Base-by-base conservation (phyloP, 2,113 vertebrate genomes). In the Eleginops maclovinus region DNA sequence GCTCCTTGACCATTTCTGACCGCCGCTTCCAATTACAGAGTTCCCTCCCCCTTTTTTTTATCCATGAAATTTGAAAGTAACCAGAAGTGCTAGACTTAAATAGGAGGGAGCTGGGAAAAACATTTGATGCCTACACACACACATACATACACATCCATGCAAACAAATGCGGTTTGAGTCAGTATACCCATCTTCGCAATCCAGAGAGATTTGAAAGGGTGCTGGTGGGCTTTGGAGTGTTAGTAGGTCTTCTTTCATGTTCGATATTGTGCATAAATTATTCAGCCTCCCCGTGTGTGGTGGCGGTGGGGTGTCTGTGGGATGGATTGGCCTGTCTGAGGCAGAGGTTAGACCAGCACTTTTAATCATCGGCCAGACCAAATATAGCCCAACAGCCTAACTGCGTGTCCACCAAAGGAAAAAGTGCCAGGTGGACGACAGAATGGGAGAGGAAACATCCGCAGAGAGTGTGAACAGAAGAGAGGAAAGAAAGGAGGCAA, bases 191-290 rank as follows among this genome's bases (percentile, higher is more conserved):
- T 87, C 85, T 82, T 78, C 67, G 53, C 73, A 73, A 85, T 85
- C 87, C 87, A 62, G 44, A 78, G 78, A 79, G 86, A 87, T 81
- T 75, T 77, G 67, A 81, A 75, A 79, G 84, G 79, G 72, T 84
- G 86, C 83, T 88, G 82, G 73, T 81, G 85, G 82, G 85, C 63
- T 89, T 88, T 22, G 55, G 77, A 61, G 85, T 89, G 87, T 89
- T 85, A 92, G 88, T 92, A 93, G 92, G 88, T 94, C 92, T 86
- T 95, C 92, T 94, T 94, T 95, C 93, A 94, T 94, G 93, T 93
- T 94, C 92, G 77, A 94, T 95, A 95, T 93, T 91, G 91, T 93
- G 93, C 93, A 95, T 95, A 92, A 95, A 95, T 95, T 94, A 95
- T 95, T 95, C 93, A 95, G 82, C 86, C 88, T 86, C 83, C 86